A percentile compares a stretch with the other conserved stretches of the same genome.
phyloP scores from a whole-genome alignment of 2,797 vertebrate species.

The Scyliorhinus canicula region DNA sequence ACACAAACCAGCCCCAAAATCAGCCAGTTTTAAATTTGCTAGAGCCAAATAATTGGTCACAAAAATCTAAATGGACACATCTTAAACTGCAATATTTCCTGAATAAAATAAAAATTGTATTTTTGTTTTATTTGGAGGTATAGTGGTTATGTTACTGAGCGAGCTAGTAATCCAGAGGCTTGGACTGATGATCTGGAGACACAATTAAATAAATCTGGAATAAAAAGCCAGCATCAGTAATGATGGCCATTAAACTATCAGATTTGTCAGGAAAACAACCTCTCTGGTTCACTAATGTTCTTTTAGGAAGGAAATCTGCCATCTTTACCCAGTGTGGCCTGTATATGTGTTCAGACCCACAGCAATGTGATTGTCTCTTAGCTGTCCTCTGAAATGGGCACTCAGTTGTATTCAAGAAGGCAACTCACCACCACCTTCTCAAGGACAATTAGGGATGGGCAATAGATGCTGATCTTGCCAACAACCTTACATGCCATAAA shows the following conservation, averaged over 20 bases:
- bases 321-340: neutral
- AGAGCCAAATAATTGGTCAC: too few relatives aligned
- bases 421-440: neutral
- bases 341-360: neutral
- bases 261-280: too few relatives aligned
- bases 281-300: too few relatives aligned
- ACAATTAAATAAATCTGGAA: too few relatives aligned
- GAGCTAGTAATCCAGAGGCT: neutral
- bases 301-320: neutral
- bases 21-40: neutral
- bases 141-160: neutral
- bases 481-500: neutral
- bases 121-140: neutral
- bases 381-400: neutral
- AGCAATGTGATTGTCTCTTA: neutral
- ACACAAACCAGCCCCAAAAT: neutral
- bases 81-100: too few relatives aligned
- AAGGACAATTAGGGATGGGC: neutral
- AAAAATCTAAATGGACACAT: neutral
- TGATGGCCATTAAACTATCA: too few relatives aligned
- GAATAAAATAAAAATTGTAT: neutral
- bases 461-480: neutral
- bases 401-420: neutral
- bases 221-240: too few relatives aligned
- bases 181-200: too few relatives aligned